Conservation (phyloP, 2,888 invertebrate genomes). For the Amblyjoppa fuscipennis region DNA sequence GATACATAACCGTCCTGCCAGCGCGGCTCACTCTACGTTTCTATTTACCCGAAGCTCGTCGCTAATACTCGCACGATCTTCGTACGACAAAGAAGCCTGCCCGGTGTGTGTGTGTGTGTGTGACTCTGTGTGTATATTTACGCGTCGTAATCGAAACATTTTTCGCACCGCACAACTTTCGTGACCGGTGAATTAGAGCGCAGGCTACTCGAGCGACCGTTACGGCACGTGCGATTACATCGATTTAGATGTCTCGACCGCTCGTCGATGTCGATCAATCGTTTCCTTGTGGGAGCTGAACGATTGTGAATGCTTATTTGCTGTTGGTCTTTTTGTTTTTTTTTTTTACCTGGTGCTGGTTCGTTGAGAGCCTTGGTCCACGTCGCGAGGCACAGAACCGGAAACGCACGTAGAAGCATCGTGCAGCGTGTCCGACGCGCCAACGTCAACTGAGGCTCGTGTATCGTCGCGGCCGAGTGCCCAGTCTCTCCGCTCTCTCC, state of each 20-base stretch:
- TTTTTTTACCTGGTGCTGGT: constrained; percentile 81
- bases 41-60: constrained; percentile 44
- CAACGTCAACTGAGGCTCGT: constrained; percentile 81
- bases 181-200: constrained; percentile 68
- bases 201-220: constrained; percentile 61
- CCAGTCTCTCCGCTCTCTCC: constrained; percentile 68
- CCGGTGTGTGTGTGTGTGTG: neutral
- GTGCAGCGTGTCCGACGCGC: constrained; percentile 82
- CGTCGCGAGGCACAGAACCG: constrained; percentile 80
- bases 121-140: no score
- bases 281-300: neutral
- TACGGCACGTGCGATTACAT: constrained; percentile 58
- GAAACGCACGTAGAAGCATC: constrained; percentile 78
- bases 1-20: constrained; percentile 4
- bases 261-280: constrained; percentile 7
- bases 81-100: constrained; percentile 3
- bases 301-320: neutral
- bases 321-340: constrained; percentile 23
- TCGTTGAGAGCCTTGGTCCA: constrained; percentile 82
- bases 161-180: constrained; percentile 11
- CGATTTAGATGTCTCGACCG: constrained; percentile 15
- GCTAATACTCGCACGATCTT: constrained; percentile 18
- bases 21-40: constrained; percentile 57
- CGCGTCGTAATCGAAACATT: constrained; percentile 5
- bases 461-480: constrained; percentile 68